Conservation (phyloP, 2,888 invertebrate species). For the Hymenopus coronatus region DNA sequence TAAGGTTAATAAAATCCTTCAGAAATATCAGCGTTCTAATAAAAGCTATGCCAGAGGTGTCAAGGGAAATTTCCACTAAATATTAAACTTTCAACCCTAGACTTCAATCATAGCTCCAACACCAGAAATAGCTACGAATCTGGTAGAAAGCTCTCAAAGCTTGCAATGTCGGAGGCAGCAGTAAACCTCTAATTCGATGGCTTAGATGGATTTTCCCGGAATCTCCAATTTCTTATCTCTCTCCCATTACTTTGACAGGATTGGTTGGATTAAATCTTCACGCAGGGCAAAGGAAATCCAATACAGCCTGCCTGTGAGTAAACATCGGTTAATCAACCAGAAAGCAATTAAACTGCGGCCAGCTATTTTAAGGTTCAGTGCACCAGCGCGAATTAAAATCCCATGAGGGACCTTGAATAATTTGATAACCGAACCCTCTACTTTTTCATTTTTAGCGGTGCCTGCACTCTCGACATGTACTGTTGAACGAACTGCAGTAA, state of each 20-base stretch:
- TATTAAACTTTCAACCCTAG: too few species aligned
- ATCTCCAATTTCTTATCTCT: background rate
- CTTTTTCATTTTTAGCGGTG: too few species aligned
- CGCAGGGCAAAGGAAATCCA: background rate
- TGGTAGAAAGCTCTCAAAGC: background rate
- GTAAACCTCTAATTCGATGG: background rate
- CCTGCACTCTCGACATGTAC: too few species aligned
- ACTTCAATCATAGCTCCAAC: too few species aligned
- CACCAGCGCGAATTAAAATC: background rate
- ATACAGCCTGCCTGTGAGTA: background rate
- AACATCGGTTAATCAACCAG: background rate
- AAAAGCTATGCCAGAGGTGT: too few species aligned
- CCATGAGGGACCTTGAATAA: background rate
- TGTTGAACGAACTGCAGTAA: too few species aligned
- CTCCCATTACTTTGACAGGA: background rate
- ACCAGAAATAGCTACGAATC: background rate
- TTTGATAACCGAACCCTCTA: too few species aligned
- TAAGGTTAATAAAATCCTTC: too few species aligned
- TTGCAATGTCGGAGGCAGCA: background rate
- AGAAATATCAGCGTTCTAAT: too few species aligned
- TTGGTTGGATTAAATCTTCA: background rate
- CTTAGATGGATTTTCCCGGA: background rate
- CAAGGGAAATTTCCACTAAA: too few species aligned
- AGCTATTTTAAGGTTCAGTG: background rate
- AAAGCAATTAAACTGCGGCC: background rate